Evolutionary conservation across 2,113 vertebrate species (phyloP), one percentile per base, ranked within the genome.

Genomic region (Macrotis lagotis): DNA sequence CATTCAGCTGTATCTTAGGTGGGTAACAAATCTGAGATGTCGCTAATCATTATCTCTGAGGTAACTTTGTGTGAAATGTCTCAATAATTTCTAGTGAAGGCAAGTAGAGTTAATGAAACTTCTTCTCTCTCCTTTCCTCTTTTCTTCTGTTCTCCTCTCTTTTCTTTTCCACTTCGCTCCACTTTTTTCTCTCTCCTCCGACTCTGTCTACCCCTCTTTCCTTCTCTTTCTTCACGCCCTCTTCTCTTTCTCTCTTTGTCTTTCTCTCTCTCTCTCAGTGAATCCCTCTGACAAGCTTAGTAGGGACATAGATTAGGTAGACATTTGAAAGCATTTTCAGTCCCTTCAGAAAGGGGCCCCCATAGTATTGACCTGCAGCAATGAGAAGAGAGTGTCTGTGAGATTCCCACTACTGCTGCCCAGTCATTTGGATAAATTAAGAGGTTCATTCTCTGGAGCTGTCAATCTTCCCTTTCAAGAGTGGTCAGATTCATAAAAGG

Each of bases 401-500:
- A 51, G 48, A 89, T 66, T 49, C 89, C 47, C 90, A 66, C 90
- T 91, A 74, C 93, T 49, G 51, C 66, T 53, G n/a, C 50, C 91
- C 95, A 94, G 94, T 59, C 5, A 1, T 93, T 94, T 88, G 94
- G 97, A 49, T 96, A 91, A 90, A 95, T 91, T 93, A 89, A 96
- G 95, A 97, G 93, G 48, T 94, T 95, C 50, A 22, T 93, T 97
- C 92, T 95, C 90, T 92, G 93, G 88, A 91, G 93, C 94, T 91
- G 59, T 93, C 96, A 88, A 55, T 96, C 59, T 95, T 66, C 52
- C 48, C 48, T 93, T 95, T 83, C 11, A 48, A 48, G 93, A 93
- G 90, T 7, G 9, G 93, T 94, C n/a, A 47, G 94, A 50, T 94
- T 92, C 51, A 47, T 50, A 47, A 50, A 44, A 89, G 94, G 93